A percentile compares a stretch with the other conserved stretches of the same genome.
Conservation (phyloP, 2,888 invertebrate species). For the Busseola fusca region DNA sequence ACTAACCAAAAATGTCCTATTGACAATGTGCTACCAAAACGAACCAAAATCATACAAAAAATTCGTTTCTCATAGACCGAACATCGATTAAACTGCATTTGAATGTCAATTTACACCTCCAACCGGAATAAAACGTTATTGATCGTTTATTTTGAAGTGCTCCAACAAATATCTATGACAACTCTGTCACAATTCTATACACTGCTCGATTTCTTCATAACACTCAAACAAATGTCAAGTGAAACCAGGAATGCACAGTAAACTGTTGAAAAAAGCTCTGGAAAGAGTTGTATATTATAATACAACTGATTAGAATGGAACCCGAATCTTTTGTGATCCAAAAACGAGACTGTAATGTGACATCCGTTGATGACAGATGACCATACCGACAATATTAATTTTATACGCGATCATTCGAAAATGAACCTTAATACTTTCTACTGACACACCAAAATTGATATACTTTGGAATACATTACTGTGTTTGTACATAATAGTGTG, state of each 20-base stretch:
- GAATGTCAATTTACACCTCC: slow-evolving; percentile 71
- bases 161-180: slow-evolving; percentile 49
- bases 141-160: slow-evolving; percentile 59
- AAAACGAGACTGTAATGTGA: slow-evolving; percentile 79
- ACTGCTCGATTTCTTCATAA: slow-evolving; percentile 26
- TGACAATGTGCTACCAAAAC: slow-evolving; percentile 55
- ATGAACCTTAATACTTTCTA: slow-evolving; percentile 49
- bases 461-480: not conserved
- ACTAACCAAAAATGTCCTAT: slow-evolving; percentile 7
- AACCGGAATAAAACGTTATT: slow-evolving; percentile 57
- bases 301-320: slow-evolving; percentile 72
- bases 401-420: slow-evolving; percentile 5
- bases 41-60: slow-evolving; percentile 38
- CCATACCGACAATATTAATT: slow-evolving; percentile 53
- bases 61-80: slow-evolving; percentile 48
- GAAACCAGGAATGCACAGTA: slow-evolving; percentile 45
- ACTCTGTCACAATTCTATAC: slow-evolving; percentile 41
- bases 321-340: slow-evolving; percentile 63
- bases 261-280: slow-evolving; percentile 20
- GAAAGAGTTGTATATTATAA: slow-evolving; percentile 58
- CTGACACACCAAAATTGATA: not conserved
- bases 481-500: not conserved
- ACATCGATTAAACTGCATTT: slow-evolving; percentile 66
- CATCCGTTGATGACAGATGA: slow-evolving; percentile 86
- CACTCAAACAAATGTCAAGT: not conserved